These are phyloP conservation scores for Malaclemys terrapin DNA, from an alignment of 2,113 vertebrate genomes.

Conservation along the genomic window DNA sequence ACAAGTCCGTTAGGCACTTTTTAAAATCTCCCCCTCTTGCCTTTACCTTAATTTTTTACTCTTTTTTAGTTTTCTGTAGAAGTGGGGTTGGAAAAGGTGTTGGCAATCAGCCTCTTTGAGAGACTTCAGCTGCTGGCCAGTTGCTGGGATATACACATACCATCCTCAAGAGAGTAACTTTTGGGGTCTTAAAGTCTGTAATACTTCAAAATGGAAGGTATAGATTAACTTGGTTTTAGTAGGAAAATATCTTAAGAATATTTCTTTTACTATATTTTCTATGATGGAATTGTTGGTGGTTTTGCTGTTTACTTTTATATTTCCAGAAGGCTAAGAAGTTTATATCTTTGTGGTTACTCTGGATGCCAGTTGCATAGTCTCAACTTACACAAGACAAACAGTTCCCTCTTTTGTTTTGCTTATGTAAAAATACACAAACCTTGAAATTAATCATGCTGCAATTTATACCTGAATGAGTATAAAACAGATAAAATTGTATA, in stretches of 20 bases:
- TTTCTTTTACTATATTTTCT: no score
- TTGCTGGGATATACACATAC: accelerated
- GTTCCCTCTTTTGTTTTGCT: not conserved
- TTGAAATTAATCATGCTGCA: not conserved
- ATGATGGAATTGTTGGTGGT: no score
- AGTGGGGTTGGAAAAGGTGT: not conserved
- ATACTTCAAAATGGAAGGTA: no score
- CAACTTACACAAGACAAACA: not conserved
- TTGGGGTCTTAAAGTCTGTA: not conserved
- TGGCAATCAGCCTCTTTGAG: not conserved
- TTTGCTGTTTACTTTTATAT: no score
- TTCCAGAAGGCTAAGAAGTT: not conserved
- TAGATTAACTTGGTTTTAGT: no score
- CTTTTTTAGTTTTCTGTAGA: no score
- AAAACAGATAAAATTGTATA: not conserved
- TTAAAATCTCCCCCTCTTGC: no score
- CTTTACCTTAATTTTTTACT: no score
- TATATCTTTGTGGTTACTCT: not conserved
- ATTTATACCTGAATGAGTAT: not conserved
- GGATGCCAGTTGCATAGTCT: not conserved
- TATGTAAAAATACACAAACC: no score
- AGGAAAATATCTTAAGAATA: no score
- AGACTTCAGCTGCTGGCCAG: not conserved
- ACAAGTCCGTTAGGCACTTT: no score
- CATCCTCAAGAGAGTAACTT: not conserved